These are phyloP conservation scores for Melanerpes formicivorus DNA, from an alignment of 2,113 vertebrate species.

Conservation along the genomic window DNA sequence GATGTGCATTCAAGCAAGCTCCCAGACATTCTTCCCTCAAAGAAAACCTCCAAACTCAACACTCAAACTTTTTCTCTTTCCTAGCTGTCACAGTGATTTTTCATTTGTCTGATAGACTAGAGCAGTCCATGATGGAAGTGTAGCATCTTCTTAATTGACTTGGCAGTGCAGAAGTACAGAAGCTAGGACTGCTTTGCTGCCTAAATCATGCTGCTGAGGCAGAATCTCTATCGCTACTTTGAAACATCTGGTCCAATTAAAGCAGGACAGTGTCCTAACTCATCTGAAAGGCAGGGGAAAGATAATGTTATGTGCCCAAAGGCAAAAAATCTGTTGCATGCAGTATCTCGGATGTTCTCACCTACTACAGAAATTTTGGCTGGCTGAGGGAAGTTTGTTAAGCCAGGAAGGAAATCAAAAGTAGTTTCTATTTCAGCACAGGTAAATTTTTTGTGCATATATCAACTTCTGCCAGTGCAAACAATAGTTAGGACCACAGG, in stretches of 20 bases:
- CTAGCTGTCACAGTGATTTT: neutral
- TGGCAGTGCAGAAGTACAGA: neutral
- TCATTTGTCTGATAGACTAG: constrained; percentile 23
- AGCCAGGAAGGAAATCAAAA: neutral
- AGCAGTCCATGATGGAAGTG: constrained; percentile 4
- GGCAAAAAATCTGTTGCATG: constrained; percentile 55
- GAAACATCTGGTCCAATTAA: constrained; percentile 64
- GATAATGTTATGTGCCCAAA: constrained; percentile 32
- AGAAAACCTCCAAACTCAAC: neutral
- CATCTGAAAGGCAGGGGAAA: constrained; percentile 49
- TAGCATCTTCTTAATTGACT: constrained; percentile 36
- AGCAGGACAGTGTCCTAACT: constrained; percentile 13
- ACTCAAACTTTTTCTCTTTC: neutral
- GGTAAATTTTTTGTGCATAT: neutral
- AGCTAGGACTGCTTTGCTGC: constrained; percentile 30
- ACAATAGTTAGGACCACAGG: neutral
- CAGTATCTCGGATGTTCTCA: neutral
- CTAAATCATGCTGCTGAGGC: constrained; percentile 46
- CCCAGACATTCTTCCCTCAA: neutral
- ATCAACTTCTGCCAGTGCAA: neutral
- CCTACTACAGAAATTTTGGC: neutral
- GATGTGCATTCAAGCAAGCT: neutral
- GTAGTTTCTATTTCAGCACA: accelerated
- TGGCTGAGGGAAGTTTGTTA: neutral
- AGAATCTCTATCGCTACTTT: constrained; percentile 19